Percentiles rank a stretch among this genome's conserved stretches.
Conservation (phyloP, 2,797 vertebrate species). For the Spea hammondii region DNA sequence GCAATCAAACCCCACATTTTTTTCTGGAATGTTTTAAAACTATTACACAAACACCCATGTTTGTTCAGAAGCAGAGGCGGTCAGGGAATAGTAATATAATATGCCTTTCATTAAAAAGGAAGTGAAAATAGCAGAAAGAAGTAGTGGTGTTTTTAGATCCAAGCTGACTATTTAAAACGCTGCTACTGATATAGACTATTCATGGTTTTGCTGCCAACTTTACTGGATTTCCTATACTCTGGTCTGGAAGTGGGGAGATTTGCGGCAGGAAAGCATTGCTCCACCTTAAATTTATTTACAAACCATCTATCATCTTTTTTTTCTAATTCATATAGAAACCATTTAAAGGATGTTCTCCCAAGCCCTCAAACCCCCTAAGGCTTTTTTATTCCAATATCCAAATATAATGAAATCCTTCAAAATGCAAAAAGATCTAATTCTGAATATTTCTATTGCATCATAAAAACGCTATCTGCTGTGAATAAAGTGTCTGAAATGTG, state of each 20-base stretch:
- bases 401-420: too few relatives aligned
- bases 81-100: neutral
- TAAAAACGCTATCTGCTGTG: too few relatives aligned
- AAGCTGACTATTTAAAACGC: neutral
- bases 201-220: neutral
- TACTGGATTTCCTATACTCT: neutral
- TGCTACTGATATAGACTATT: neutral
- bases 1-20: constrained; percentile 3
- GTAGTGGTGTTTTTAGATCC: neutral
- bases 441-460: too few relatives aligned
- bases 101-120: constrained; percentile 6
- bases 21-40: constrained; percentile 3
- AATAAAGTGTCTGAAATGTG: too few relatives aligned
- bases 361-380: too few relatives aligned
- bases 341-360: neutral
- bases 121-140: neutral
- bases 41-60: constrained; percentile 9
- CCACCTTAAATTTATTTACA: neutral
- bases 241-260: neutral
- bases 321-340: neutral
- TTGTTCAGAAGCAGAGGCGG: constrained; percentile 17
- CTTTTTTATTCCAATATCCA: too few relatives aligned
- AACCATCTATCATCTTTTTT: neutral
- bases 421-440: too few relatives aligned
- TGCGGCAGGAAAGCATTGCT: neutral